Evolutionary conservation across 2,888 invertebrate genomes (phyloP).

Genomic region (Eulithis testata): DNA sequence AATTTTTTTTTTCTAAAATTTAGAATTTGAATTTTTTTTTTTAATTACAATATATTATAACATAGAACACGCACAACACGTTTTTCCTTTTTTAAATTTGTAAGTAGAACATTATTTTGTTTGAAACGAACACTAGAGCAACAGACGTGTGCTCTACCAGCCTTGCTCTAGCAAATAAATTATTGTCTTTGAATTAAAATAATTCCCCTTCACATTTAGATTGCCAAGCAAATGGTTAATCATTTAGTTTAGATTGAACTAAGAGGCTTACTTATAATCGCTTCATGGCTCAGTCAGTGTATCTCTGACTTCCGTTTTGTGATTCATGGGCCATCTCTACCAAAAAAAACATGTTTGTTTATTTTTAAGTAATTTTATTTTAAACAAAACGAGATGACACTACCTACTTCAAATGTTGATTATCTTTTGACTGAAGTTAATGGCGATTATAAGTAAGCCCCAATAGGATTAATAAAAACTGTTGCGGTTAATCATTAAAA

Average conservation of each 20-base stretch:
- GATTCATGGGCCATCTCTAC: too few relatives aligned
- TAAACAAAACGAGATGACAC: too few relatives aligned
- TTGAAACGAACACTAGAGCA: conserved; percentile 19
- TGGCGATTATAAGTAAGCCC: too few relatives aligned
- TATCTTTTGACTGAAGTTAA: too few relatives aligned
- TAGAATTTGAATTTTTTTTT: too few relatives aligned
- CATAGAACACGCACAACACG: conserved; percentile 1
- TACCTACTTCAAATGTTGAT: too few relatives aligned
- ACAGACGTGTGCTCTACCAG: conserved; percentile 57
- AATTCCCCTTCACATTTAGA: conserved; percentile 65
- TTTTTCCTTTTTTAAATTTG: conserved; percentile 2
- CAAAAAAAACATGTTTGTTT: too few relatives aligned
- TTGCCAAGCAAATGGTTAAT: conserved; percentile 17
- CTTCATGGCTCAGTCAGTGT: too few relatives aligned
- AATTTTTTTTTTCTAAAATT: too few relatives aligned
- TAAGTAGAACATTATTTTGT: conserved; percentile 22
- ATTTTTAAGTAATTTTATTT: too few relatives aligned
- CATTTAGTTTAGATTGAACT: conserved; percentile 10
- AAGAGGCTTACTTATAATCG: neutral
- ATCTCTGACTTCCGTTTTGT: too few relatives aligned
- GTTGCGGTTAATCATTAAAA: conserved; percentile 12
- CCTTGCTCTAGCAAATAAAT: conserved; percentile 51
- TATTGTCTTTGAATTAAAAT: conserved; percentile 24
- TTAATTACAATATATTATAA: neutral
- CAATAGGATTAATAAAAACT: conserved; percentile 1